Evolutionary conservation across 2,797 vertebrate genomes (phyloP), one percentile per base, ranked within the genome.

Genomic region (Chaetophractus vellerosus): DNA sequence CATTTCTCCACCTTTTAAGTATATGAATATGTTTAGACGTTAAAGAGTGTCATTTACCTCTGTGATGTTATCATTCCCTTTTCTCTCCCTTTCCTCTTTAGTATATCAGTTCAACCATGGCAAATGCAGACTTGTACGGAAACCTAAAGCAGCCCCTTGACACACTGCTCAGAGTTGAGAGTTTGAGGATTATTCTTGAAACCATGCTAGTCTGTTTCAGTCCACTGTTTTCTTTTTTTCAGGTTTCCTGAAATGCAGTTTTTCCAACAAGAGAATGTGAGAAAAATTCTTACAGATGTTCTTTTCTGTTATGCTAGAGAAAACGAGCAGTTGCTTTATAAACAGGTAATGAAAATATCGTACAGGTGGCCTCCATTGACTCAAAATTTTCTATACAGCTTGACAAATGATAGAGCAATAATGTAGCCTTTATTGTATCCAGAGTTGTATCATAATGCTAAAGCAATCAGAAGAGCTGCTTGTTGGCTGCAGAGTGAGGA

Each of bases 241-340:
- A 98, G 99, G 97, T 99, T 99, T 98, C 99, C 99, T 91, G 99
- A 99, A 99, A 99, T 99, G 98, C 98, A 99, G 91, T 99, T 99
- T 98, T 99, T 99, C 98, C 99, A 99, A 97, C 99, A 99, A 93
- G 99, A 99, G 84, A 99, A 99, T 78, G 99, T 99, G 96, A 99
- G 99, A 98, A 99, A 99, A 93, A 99, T 99, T 98, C 98, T 99
- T 98, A 99, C 99, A 75, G 99, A 99, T 98, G 99, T 99, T 98
- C 99, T 99, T 81, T 99, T 99, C 98, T 99, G 99, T 98, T 99
- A 99, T 0, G 99, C 99, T 98, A 98, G 99, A 98, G 99, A 99
- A 98, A 99, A 99, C 57, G 99, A 99, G 96, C 99, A 99, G 98
- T 98, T 99, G 96, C 99, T 99, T 96, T 99, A 99, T 98, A 99